A percentile compares a stretch with the other conserved stretches of the same genome.
Conservation (phyloP, 2,797 vertebrate species). For the Notolepis coatsorum region DNA sequence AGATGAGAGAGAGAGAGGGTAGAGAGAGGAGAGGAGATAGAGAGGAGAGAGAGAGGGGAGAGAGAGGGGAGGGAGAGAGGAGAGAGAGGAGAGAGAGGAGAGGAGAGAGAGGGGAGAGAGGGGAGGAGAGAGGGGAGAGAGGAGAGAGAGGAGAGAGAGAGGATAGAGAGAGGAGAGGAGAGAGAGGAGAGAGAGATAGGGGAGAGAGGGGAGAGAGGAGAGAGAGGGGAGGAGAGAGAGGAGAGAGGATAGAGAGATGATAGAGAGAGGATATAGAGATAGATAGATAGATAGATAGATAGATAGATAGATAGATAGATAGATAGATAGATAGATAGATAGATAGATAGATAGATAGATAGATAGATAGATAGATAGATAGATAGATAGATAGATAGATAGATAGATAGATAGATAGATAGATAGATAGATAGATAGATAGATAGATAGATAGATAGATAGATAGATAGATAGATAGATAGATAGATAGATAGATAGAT, state of each 20-base stretch:
- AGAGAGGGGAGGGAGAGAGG: constrained; percentile 41
- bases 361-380: no score
- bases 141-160: constrained; percentile 7
- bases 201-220: neutral
- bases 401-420: no score
- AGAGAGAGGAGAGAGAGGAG: constrained; percentile 20
- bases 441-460: no score
- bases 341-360: no score
- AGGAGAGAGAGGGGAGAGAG: constrained; percentile 28
- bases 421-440: no score
- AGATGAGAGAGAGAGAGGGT: constrained; percentile 44
- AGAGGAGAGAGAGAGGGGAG: constrained; percentile 17
- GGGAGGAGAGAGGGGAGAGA: constrained; percentile 42
- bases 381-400: no score
- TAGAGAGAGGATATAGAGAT: constrained; percentile 13
- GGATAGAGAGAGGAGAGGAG: constrained; percentile 44
- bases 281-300: no score
- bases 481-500: neutral
- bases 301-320: no score
- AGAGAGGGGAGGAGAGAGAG: constrained; percentile 34
- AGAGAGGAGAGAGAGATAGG: no score
- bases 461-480: no score
- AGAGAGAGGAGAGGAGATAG: constrained; percentile 38
- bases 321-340: no score
- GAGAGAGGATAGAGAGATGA: constrained; percentile 42